Base-by-base conservation (phyloP, 2,113 vertebrate species). In the Proteles cristata region DNA sequence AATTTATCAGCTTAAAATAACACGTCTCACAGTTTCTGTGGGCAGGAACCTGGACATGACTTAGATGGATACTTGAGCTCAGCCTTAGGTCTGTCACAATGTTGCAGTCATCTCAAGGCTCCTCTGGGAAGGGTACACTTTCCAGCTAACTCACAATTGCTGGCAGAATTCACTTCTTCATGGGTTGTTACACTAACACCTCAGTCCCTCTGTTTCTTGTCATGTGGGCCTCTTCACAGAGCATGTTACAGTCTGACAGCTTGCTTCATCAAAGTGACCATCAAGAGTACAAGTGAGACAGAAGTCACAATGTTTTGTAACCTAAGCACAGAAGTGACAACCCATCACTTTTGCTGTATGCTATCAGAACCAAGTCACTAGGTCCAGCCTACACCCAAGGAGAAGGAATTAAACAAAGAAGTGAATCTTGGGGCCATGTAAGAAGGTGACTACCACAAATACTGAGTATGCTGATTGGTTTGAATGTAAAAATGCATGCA, bases 1-100 rank as follows among this genome's bases (percentile, higher is more conserved):
- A 81, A 39, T 84, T 48, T 89, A 93, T 53, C 84, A 89, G 33
- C 53, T 93, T n/a, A 85, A 93, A 79, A 84, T 25, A 53, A 87
- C 15, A 39, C 35, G 61, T n/a, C 48, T 92, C 43, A 55, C 58
- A 61, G 12, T 45, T 68, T 88, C 83, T 88, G 50, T 92, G 77
- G 69, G 50, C 63, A 79, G 63, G 61, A 93, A 80, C 63, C 71
- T 65, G 48, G 69, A 48, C 45, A 77, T 31, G n/a, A 76, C 61
- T 94, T n/a, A 74, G 88, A 65, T 68, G 87, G n/a, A 31, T 81
- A 25, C 65, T 76, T 55, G 48, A 88, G 39, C 58, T 82, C 58
- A 92, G 23, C 71, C 39, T 74, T 74, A 55, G 58, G 12, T 92
- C 61, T 82, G 63, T 65, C 53, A 84, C 48, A 87, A 88, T 50